Evolutionary conservation across 30 jellyfish, hydroid and myxozoan genomes (phyloP).

Genomic region (Cassiopea xamachana): DNA sequence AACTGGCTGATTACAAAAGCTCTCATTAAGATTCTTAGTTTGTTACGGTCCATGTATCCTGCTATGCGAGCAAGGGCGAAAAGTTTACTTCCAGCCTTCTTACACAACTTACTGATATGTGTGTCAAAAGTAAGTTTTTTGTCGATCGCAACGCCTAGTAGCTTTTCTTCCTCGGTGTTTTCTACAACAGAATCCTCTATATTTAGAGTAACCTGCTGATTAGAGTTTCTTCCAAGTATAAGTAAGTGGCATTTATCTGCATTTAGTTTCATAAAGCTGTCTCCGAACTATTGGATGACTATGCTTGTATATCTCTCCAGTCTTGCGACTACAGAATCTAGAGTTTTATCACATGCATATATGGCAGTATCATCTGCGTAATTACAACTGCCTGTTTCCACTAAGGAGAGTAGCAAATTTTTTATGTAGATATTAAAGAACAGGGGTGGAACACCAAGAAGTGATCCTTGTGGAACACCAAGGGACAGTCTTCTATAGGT

Average conservation of each 20-base stretch:
- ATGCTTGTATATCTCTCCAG: neutral
- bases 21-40: conserved; percentile 14
- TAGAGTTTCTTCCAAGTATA: neutral
- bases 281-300: conserved; percentile 8
- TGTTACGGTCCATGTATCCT: neutral
- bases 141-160: neutral
- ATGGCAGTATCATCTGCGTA: conserved; percentile 34
- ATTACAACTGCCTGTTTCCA: neutral
- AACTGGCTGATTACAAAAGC: conserved; percentile 6
- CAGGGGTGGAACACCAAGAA: neutral
- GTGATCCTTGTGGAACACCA: conserved; percentile 29
- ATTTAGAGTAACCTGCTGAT: neutral
- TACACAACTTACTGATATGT: neutral
- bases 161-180: neutral
- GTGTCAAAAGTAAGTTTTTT: neutral
- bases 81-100: conserved; percentile 20
- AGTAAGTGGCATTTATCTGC: conserved; percentile 26
- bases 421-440: neutral
- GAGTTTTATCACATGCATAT: conserved; percentile 9
- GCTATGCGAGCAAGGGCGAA: conserved; percentile 39
- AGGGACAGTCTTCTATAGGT: neutral
- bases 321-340: neutral
- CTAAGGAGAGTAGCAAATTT: neutral
- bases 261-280: conserved; percentile 17
- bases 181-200: neutral